Base-by-base conservation (phyloP, 2,113 vertebrate species). In the Tupaia chinensis region DNA sequence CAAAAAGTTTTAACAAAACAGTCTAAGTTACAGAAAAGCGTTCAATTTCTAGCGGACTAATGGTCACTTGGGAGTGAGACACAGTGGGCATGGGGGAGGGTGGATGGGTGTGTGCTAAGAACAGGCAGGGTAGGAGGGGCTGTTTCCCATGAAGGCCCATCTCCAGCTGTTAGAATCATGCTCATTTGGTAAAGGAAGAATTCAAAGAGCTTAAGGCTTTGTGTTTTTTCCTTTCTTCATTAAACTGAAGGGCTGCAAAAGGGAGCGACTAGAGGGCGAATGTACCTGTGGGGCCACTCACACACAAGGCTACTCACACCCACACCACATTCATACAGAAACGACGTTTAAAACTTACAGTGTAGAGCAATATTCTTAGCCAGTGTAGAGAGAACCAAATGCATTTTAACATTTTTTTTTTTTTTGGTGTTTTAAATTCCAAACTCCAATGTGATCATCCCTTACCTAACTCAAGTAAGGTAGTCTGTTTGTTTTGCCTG, bases 171-270 rank as follows among this genome's bases (percentile, higher is more conserved):
- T 97, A 98, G 98, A 99, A 99, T 98, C 99, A 99, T 99, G 99
- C 99, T 99, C 98, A 74, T 99, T 98, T 95, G 96, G 95, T 97
- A 93, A 99, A 99, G 99, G 99, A 99, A 99, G 98, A 98, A 98
- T 96, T 99, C 98, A 98, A 99, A 99, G 99, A 99, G 99, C 99
- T 99, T 99, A 99, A 99, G 99, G 99, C 99, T 99, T 99, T 98
- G 99, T 98, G 98, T 98, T 27, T 98, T 89, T 87, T n/a, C n/a
- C 74, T 93, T 94, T 82, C 86, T 94, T 96, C 87, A 86, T 93
- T 96, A 95, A 97, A 96, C 95, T 99, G 97, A 98, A 99, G 99
- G 99, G 99, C 98, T 99, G 98, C 97, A 97, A 98, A 91, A 93
- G 74, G 98, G 98, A 98, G 99, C 98, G 98, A 99, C 98, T 98